Evolutionary conservation across 37 sponge, comb jelly and placozoan genomes (phyloP).

Genomic region (Amphimedon queenslandica): DNA sequence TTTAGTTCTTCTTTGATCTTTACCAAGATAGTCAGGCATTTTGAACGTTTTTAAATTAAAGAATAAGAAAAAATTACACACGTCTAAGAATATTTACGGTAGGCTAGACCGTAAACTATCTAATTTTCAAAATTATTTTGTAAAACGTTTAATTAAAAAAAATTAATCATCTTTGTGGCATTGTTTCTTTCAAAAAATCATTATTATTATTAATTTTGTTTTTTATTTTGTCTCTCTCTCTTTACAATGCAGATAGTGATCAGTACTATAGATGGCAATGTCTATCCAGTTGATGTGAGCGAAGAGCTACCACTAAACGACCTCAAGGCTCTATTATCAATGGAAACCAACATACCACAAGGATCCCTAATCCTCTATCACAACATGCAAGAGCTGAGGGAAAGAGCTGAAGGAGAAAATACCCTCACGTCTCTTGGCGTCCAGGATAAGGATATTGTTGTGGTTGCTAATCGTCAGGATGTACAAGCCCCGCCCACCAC

Average conservation of each 20-base stretch:
- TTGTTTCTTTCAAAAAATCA: no score
- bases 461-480: background rate
- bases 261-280: slow-evolving; percentile 26
- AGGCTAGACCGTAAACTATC: no score
- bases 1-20: slow-evolving; percentile 70
- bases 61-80: no score
- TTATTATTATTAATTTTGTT: no score
- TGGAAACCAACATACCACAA: slow-evolving; percentile 24
- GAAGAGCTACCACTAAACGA: slow-evolving; percentile 50
- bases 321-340: slow-evolving; percentile 61
- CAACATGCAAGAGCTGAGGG: slow-evolving; percentile 49
- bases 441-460: slow-evolving; percentile 45
- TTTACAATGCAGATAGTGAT: slow-evolving; percentile 64
- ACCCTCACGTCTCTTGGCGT: slow-evolving; percentile 34
- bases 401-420: background rate
- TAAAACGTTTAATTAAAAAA: no score
- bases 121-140: no score
- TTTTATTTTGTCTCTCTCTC: no score
- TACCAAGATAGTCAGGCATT: slow-evolving; percentile 86
- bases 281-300: slow-evolving; percentile 53
- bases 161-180: no score
- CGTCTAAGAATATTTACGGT: no score
- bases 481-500: background rate
- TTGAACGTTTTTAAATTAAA: background rate
- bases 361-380: slow-evolving; percentile 35